These are phyloP conservation scores for Selene dorsalis DNA, from an alignment of 2,797 vertebrate genomes.

Conservation along the genomic window DNA sequence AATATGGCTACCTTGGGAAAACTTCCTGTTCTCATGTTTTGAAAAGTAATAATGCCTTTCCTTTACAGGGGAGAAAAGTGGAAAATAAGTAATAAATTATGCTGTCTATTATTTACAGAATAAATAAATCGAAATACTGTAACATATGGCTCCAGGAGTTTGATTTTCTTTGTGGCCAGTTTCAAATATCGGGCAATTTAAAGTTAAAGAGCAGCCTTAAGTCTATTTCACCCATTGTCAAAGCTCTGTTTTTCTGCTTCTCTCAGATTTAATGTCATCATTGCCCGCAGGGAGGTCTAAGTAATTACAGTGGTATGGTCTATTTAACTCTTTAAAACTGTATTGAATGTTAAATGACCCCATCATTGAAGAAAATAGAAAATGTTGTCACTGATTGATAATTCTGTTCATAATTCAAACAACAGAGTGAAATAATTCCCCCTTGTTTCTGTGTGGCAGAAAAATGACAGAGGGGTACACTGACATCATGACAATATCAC, in stretches of 20 bases:
- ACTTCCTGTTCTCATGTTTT: conserved; percentile 74
- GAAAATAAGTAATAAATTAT: conserved; percentile 22
- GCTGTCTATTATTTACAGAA: conserved; percentile 12
- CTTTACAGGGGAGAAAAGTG: conserved; percentile 29
- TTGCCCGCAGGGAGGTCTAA: not conserved
- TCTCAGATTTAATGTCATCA: not conserved
- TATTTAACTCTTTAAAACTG: not conserved
- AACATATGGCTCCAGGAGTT: not conserved
- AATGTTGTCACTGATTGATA: not conserved
- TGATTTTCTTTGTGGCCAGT: not conserved
- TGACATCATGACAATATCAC: not conserved
- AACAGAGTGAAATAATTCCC: not conserved
- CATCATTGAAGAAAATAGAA: not conserved
- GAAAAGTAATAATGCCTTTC: conserved; percentile 49
- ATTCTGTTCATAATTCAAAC: not conserved
- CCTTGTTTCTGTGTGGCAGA: not conserved
- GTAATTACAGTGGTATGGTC: not conserved
- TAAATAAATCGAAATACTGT: not conserved
- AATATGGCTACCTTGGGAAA: conserved; percentile 40
- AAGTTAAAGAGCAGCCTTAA: not conserved
- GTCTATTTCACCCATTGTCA: not conserved
- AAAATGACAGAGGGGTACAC: not conserved
- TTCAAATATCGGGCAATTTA: not conserved
- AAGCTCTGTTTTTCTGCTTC: not conserved
- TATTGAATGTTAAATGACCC: not conserved